Base-by-base conservation (phyloP, 1,140 invertebrate species). In the Penaeus chinensis region DNA sequence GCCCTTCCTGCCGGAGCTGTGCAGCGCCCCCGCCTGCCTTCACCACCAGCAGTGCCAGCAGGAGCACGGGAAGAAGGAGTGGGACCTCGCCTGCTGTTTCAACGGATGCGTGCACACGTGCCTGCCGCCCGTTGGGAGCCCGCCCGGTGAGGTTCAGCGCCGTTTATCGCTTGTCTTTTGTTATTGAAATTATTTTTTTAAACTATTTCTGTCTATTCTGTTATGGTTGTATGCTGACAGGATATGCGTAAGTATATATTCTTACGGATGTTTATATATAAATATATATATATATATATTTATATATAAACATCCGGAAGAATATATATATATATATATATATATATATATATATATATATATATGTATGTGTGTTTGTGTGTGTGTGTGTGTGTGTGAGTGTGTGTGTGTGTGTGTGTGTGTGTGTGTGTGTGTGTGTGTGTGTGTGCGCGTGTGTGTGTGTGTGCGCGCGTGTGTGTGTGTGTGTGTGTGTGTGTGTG, bases 31-130 rank as follows among this genome's bases (percentile, higher is more conserved):
- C 27, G 86, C 86, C 80, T 87, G 86, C 20, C 86, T 87, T 18
- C 86, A 87, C 71, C 80, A 87, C 80, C 80, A 87, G 71, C 80
- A 76, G 65, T 87, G 86, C 62, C 60, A 66, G 22, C 66, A 16
- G 54, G 54, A 54, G 54, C 54, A 13, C 5, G 54, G 54, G 10
- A 8, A 11, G 11, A 54, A 54, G 2, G 54, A 16, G 16, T 11
- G 42, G 13, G 69, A 62, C 10, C 66, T 60, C 60, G 66, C 80
- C 60, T 87, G 86, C 61, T 87, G 86, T 24, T 87, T 87, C 62
- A 87, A 87, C 61, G 86, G 86, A 37, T 87, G 86, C 86, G 37
- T 87, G 22, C 80, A 82, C 86, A 87, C 86, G 80, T 87, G 86
- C 27, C 80, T 87, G 20, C n/a, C 77, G 10, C 19, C 20, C 4